Conservation (phyloP, 2,113 vertebrate genomes). For the Myanophis thanlyinensis region DNA sequence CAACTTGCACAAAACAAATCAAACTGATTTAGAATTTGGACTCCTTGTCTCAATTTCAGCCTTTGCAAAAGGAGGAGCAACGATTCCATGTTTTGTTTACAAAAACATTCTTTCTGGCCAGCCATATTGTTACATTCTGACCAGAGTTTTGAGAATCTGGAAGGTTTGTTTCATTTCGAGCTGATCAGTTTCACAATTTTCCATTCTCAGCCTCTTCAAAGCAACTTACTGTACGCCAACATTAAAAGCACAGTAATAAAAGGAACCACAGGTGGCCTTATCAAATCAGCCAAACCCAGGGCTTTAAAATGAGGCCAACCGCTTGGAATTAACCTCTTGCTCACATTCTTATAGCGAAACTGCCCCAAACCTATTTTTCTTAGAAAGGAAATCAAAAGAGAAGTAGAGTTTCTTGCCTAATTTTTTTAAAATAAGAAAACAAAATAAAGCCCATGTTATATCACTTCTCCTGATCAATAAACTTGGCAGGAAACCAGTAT, state of each 20-base stretch:
- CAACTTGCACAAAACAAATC: background rate
- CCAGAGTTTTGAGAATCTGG: background rate
- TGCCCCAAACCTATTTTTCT: background rate
- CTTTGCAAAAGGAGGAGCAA: background rate
- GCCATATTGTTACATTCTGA: background rate
- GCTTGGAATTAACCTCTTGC: background rate
- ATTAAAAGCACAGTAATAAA: background rate
- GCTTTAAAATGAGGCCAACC: background rate
- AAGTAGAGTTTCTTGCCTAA: background rate
- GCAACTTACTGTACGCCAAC: background rate
- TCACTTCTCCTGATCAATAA: background rate
- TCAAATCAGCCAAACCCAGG: background rate
- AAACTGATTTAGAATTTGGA: background rate
- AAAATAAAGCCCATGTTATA: background rate
- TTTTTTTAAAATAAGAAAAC: background rate
- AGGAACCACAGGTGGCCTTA: background rate
- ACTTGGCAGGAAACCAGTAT: background rate
- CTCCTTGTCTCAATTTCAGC: background rate
- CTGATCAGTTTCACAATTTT: background rate
- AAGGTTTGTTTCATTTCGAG: background rate
- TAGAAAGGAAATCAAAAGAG: background rate
- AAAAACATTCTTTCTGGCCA: background rate
- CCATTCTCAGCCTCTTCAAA: background rate
- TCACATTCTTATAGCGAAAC: background rate
- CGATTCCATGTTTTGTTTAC: background rate